phyloP scores from a whole-genome alignment of 2,888 invertebrate species.

The Morpho achilles region DNA sequence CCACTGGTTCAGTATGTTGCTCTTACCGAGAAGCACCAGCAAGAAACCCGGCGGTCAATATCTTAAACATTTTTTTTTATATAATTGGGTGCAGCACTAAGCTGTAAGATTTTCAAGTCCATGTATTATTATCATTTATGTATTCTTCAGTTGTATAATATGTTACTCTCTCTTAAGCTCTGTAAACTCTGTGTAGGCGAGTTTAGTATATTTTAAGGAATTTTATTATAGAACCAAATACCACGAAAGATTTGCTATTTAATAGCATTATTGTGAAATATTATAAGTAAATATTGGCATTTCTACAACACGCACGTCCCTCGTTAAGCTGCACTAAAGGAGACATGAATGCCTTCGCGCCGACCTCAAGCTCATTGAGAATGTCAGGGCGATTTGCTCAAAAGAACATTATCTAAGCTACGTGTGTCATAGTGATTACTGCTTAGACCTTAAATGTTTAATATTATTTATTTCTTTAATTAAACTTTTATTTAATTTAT shows the following conservation, averaged over 20 bases:
- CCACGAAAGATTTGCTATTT: conserved; percentile 5
- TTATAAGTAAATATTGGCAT: conserved; percentile 4
- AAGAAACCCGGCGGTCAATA: too few species aligned
- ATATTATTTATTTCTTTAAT: not conserved
- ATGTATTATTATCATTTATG: too few species aligned
- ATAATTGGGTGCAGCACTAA: too few species aligned
- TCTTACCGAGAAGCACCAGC: too few species aligned
- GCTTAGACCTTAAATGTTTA: not conserved
- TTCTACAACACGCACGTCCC: conserved; percentile 11
- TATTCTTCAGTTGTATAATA: too few species aligned
- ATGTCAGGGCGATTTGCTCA: conserved; percentile 57
- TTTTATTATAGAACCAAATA: conserved; percentile 7
- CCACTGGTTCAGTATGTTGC: too few species aligned
- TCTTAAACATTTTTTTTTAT: too few species aligned
- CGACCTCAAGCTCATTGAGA: conserved; percentile 55
- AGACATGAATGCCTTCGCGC: conserved; percentile 56
- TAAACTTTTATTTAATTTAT: not conserved
- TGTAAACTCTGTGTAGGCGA: too few species aligned
- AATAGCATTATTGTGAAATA: not conserved
- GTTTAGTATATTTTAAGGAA: too few species aligned
- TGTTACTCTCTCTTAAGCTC: too few species aligned
- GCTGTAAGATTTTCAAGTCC: too few species aligned
- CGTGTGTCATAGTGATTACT: conserved; percentile 10
- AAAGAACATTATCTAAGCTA: conserved; percentile 22
- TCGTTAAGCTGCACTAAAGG: conserved; percentile 8